Base-by-base conservation (phyloP, 2,113 vertebrate species). In the Lucifuga dentata region DNA sequence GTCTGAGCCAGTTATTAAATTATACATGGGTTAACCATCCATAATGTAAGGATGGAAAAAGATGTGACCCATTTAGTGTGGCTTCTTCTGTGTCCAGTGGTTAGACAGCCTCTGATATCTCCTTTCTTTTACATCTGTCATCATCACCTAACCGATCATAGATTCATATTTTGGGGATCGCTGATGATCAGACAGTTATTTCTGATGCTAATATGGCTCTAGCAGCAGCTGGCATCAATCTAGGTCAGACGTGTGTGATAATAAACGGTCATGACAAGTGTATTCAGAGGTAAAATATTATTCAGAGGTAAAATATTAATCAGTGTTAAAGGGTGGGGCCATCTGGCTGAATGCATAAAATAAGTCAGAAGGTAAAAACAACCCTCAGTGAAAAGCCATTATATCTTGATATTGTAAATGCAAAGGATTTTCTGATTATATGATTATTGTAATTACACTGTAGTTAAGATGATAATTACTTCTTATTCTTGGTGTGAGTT, bases 291-390 rank as follows among this genome's bases (percentile, higher is more conserved):
- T 89, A 46, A 88, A 92, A 86, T 91, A 91, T 91, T 90, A 86
- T 91, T 90, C 62, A 77, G 51, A 88, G 60, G 61, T 89, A 46
- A 88, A 92, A 86, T 91, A 91, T 91, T 90, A 86, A 92, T 90
- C 62, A 77, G n/a, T 63, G 7, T 16, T 41, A 24, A 67, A 73
- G 84, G 80, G 75, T 33, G 64, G 66, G 50, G 57, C 86, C 81
- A 82, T 87, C 81, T 88, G 83, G 81, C 72, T 76, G 56, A 85
- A 76, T 71, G 71, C 62, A 69, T 53, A 32, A 71, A 60, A 70
- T 50, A 83, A 72, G 76, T 78, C 43, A 71, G 59, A 69, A 36
- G n/a, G n/a, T n/a, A n/a, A n/a, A n/a, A n/a, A n/a, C n/a, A n/a
- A n/a, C n/a, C n/a, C n/a, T n/a, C n/a, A n/a, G n/a, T n/a, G n/a